Base-by-base conservation (phyloP, 2,888 invertebrate species). In the Clitarchus hookeri region DNA sequence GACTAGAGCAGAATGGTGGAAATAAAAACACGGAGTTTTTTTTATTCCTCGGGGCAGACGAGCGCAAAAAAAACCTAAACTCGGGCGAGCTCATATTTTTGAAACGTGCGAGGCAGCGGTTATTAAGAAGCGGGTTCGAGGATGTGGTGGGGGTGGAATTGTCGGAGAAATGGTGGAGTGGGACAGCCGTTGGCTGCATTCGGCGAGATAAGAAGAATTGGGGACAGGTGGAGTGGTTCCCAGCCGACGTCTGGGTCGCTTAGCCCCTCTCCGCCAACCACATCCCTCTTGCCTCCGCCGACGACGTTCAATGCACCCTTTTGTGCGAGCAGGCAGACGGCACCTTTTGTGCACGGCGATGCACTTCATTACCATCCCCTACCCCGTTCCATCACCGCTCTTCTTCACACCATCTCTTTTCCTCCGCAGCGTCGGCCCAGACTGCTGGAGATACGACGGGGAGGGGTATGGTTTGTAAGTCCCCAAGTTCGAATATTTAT, bases 151-250 rank as follows among this genome's bases (percentile, higher is more conserved):
- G 1, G 27, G 36, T 8, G 36, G 6, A 65, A 19, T 53, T 19
- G 12, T 53, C 13, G 23, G 27, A 80, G 27, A 36, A 27, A 36
- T 26, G 27, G 13, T 36, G 27, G 82, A 27, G 19, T 82, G 36
- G 36, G 23, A n/a, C 65, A 65, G 82, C 36, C 82, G 13, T 82
- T 27, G 82, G 82, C 44, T 82, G 82, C 82, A 82, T 82, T 82
- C 44, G 36, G 82, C 36, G 82, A 82, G 79, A 79, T 79, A 79
- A 79, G 78, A 78, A 78, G 12, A 79, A 79, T 79, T 27, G 27
- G n/a, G 8, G 79, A 79, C 79, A 79, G 79, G 27, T 82, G 82
- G 82, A 44, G 16, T 36, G 6, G 44, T 82, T 82, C 82, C 27
- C 82, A 82, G 82, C n/a, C 4, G 23, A 11, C 13, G 27, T 82